These are phyloP conservation scores for Ennomos erosarius DNA, from an alignment of 2,888 invertebrate genomes.

Conservation along the genomic window DNA sequence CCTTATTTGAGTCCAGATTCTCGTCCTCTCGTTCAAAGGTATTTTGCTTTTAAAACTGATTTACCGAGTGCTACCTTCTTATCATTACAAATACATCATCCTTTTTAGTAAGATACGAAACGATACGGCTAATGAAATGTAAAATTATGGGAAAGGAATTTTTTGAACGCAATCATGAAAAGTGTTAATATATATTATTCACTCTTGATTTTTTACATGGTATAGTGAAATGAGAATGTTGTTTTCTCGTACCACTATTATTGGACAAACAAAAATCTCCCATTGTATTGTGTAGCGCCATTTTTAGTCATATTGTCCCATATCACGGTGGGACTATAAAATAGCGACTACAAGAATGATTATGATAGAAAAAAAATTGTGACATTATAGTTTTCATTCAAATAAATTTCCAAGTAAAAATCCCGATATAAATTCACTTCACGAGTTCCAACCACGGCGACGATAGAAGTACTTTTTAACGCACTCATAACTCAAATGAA, in stretches of 20 bases:
- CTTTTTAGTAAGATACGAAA: conserved; percentile 48
- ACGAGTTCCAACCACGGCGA: conserved; percentile 24
- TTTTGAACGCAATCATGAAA: conserved; percentile 7
- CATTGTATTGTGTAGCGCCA: too few relatives aligned
- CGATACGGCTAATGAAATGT: conserved; percentile 57
- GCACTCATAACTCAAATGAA: conserved; percentile 38
- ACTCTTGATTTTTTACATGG: conserved; percentile 10
- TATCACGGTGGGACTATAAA: too few relatives aligned
- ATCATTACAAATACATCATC: conserved; percentile 54
- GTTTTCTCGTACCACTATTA: too few relatives aligned
- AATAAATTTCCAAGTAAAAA: conserved; percentile 5
- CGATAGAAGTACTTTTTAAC: conserved; percentile 40
- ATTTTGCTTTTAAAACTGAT: conserved; percentile 40
- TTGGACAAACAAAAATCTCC: too few relatives aligned
- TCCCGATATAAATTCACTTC: conserved; percentile 26
- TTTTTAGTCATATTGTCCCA: too few relatives aligned
- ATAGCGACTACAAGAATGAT: background rate
- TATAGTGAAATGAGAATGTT: background rate
- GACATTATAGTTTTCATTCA: background rate
- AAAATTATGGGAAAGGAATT: conserved; percentile 42
- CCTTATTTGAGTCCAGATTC: too few relatives aligned
- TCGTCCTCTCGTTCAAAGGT: background rate
- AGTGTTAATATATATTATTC: conserved; percentile 2
- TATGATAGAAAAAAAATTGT: background rate
- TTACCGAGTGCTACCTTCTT: conserved; percentile 52